A percentile compares a stretch with the other conserved stretches of the same genome.
These are phyloP conservation scores for Cactoblastis cactorum DNA, from an alignment of 2,888 invertebrate species.

Conservation along the genomic window DNA sequence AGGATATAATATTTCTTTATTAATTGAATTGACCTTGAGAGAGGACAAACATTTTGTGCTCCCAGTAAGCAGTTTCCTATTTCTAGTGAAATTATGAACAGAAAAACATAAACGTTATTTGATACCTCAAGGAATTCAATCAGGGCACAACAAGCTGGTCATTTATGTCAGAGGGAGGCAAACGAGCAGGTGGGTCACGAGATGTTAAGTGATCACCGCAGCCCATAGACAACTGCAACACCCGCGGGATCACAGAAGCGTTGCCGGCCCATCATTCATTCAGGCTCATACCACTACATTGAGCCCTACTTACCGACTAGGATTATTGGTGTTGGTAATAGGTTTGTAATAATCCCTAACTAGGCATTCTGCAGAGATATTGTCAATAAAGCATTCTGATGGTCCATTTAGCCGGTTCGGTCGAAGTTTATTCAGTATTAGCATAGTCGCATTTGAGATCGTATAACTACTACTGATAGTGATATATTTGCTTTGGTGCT, in stretches of 20 bases:
- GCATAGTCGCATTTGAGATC: conserved; percentile 6
- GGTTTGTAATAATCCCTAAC: conserved; percentile 14
- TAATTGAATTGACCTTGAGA: conserved; percentile 1
- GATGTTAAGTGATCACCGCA: too few relatives aligned
- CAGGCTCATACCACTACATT: too few relatives aligned
- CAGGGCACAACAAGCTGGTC: conserved; percentile 24
- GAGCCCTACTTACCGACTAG: conserved; percentile 20
- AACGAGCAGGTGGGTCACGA: too few relatives aligned
- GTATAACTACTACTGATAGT: not conserved
- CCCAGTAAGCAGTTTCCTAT: conserved; percentile 5
- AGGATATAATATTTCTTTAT: conserved; percentile 5
- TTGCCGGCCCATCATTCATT: too few relatives aligned
- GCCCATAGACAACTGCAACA: too few relatives aligned
- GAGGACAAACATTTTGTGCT: conserved; percentile 2
- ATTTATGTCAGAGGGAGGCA: too few relatives aligned
- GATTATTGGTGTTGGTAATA: conserved; percentile 24
- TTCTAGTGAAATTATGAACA: conserved; percentile 4
- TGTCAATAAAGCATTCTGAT: conserved; percentile 2
- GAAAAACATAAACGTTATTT: conserved; percentile 5
- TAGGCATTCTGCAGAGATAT: conserved; percentile 6
- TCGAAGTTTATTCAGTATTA: conserved; percentile 4
- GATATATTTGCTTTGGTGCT: too few relatives aligned
- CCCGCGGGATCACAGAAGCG: too few relatives aligned
- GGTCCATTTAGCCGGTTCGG: not conserved
- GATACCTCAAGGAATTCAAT: conserved; percentile 15